Conservation (phyloP, 2,113 vertebrate species). For the Equus quagga region DNA sequence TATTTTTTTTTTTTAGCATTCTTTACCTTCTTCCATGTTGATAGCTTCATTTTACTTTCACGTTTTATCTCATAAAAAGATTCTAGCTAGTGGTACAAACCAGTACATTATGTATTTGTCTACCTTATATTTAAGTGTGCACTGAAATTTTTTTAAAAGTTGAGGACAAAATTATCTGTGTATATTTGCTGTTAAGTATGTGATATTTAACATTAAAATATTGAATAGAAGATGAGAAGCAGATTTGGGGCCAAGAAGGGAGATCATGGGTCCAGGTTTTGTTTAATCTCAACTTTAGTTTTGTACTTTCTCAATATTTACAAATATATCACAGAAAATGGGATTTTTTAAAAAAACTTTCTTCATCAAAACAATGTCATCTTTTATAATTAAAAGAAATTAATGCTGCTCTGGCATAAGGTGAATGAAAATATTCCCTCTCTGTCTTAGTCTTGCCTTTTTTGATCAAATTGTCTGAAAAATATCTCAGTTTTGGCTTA, state of each 20-base stretch:
- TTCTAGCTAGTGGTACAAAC: slow-evolving; percentile 5
- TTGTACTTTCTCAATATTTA: not conserved
- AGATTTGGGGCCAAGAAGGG: not conserved
- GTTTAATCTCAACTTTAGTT: slow-evolving; percentile 11
- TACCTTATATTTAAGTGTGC: not conserved
- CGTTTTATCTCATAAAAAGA: slow-evolving; percentile 22
- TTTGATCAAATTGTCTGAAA: not conserved
- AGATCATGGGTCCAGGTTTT: slow-evolving; percentile 4
- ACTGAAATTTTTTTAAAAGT: not conserved
- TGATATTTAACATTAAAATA: slow-evolving; percentile 18
- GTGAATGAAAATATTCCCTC: not conserved
- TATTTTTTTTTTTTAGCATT: slow-evolving; percentile 41
- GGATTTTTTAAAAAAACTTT: not conserved
- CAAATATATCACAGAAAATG: not conserved
- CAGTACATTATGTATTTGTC: not conserved
- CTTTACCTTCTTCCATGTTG: slow-evolving; percentile 63
- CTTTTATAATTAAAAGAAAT: not conserved
- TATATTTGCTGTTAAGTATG: not conserved
- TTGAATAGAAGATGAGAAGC: not conserved
- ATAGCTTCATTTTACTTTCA: slow-evolving; percentile 53
- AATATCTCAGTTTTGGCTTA: not conserved
- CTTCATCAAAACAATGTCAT: not conserved
- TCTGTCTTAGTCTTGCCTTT: not conserved
- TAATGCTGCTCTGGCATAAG: not conserved
- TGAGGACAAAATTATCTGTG: slow-evolving; percentile 23